Evolutionary conservation across 2,888 invertebrate genomes (phyloP), one percentile per base, ranked within the genome.

Genomic region (Gymnosoma rotundatum): DNA sequence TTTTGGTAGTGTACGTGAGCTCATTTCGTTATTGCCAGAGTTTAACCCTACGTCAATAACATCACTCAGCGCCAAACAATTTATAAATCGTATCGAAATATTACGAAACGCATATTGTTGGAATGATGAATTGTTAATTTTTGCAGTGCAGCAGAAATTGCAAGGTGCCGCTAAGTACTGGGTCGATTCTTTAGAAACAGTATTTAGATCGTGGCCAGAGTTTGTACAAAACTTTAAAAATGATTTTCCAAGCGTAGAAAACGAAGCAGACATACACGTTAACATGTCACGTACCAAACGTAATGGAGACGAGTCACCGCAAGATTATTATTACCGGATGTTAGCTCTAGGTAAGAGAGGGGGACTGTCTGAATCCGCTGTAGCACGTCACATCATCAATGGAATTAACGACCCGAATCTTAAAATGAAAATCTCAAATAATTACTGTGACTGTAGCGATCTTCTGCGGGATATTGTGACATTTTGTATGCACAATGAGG

Each of bases 101-200:
- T 45, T 45, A 45, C 45, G 45, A 12, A 45, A 45, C 14, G 45
- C 45, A 10, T 45, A 12, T 45, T 14, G 38, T 38, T 80, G 69
- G 75, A 75, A 69, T 32, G 67, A 80, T 48, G 64, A 76, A 36
- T 38, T 45, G 4, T 42, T 75, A 8, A 32, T 81, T 56, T 81
- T 64, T 14, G 75, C 70, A 18, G 76, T 70, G 20, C 75, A 81
- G 18, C 70, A 70, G 18, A 81, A 76, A 50, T 32, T 76, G 58
- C 52, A 48, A 25, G 74, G 75, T 50, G 67, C 76, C 32, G 45
- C 76, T 9, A 81, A 83, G 50, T 63, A 66, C 54, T 84, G 84
- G 78, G 54, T 82, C 6, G 82, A 82, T 82, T 78, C 78, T 6
- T 48, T 74, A 60, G 58, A 52, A 64, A 70, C 54, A 45, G 25